Base-by-base conservation (phyloP, 2,797 vertebrate species). In the Phrynocephalus guinanensis region DNA sequence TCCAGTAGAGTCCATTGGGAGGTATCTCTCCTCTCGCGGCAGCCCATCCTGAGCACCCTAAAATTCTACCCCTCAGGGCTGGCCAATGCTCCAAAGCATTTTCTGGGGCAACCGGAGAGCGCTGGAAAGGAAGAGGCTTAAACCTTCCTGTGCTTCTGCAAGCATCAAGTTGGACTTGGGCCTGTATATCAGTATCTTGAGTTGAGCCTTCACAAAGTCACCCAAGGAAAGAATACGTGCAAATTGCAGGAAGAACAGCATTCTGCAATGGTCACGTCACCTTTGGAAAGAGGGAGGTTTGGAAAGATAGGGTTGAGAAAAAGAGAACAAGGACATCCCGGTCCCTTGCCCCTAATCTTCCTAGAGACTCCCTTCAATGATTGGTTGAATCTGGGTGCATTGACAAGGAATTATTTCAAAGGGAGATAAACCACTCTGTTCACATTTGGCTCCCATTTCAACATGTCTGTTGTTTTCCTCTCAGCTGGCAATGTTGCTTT, bases 401-500 rank as follows among this genome's bases (percentile, higher is more conserved):
- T 67, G 82, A 84, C 56, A 72, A 28, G 63, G 76, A 84, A 63
- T 71, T 71, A 84, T 56, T 87, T 70, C 28, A 13, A 78, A 83
- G 30, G n/a, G n/a, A 84, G 83, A 84, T 84, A 84, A 80, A n/a
- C 60, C 52, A 50, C 56, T 66, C 77, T 33, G 56, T 79, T 9
- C 10, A 30, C 30, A 76, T 75, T 80, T 79, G 60, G 13, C 66
- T 82, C 63, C 68, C 68, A 2, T 86, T 18, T 30, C 7, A 91
- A 56, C 38, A 76, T 24, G 91, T 60, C 79, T 86, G 26, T 75
- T 79, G 79, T 91, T 86, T 83, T 76, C 77, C 63, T 26, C 79
- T 82, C 56, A 78, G 72, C 72, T 86, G 88, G 90, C 90, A 88
- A 90, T 33, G 89, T 82, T 93, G 84, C 83, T 82, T 76, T 84